A percentile compares a stretch with the other conserved stretches of the same genome.
These are phyloP conservation scores for Hystrix brachyura DNA, from an alignment of 2,113 vertebrate species.

Conservation along the genomic window DNA sequence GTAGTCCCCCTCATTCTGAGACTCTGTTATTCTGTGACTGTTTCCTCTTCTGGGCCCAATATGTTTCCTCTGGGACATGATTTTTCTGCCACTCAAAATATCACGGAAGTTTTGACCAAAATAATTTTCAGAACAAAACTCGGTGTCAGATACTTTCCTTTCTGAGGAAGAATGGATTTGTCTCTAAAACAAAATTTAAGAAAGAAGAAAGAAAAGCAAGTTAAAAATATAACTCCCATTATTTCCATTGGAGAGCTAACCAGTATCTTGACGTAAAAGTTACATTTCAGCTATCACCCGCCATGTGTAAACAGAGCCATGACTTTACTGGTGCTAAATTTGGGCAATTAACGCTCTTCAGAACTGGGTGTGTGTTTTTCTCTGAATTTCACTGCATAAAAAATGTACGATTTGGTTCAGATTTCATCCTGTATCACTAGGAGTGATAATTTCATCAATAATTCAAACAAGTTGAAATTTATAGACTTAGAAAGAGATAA, in stretches of 20 bases:
- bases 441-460: not conserved
- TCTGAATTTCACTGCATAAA: not conserved
- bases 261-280: not conserved
- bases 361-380: not conserved
- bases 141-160: not conserved
- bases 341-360: not conserved
- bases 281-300: not conserved
- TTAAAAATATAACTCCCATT: not conserved
- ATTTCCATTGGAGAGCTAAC: conserved; percentile 26
- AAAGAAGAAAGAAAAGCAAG: not conserved
- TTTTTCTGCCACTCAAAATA: not conserved
- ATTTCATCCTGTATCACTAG: not conserved
- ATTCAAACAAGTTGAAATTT: conserved; percentile 19
- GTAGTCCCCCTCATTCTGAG: not conserved
- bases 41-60: not conserved
- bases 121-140: conserved; percentile 11
- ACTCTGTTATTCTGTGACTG: not conserved
- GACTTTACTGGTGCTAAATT: not conserved
- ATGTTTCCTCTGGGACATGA: not conserved
- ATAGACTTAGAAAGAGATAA: not conserved
- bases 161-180: not conserved
- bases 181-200: not conserved
- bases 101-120: conserved; percentile 31
- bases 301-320: not conserved
- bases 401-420: not conserved